phyloP scores from a whole-genome alignment of 2,797 vertebrate species.

The Sardinella longiceps region DNA sequence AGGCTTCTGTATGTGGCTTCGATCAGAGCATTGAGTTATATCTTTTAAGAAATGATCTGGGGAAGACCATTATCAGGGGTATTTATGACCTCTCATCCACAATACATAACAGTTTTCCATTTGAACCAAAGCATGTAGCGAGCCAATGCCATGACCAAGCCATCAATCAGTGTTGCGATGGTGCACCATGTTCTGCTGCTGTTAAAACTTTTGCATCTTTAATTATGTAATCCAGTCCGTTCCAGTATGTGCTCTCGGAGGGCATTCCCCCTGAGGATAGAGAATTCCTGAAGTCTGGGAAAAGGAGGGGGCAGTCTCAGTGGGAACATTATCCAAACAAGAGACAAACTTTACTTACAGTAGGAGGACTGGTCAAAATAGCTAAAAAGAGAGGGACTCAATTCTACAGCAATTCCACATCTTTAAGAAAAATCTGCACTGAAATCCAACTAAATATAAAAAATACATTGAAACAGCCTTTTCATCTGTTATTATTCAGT shows the following conservation, averaged over 20 bases:
- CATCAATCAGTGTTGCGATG: not conserved
- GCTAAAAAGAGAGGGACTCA: not conserved
- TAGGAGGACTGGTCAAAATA: not conserved
- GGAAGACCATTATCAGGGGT: not conserved
- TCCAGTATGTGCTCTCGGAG: slow-evolving; percentile 8
- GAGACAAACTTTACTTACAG: not conserved
- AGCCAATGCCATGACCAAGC: not conserved
- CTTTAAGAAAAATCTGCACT: not conserved
- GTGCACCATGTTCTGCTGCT: not conserved
- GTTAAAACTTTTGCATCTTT: not conserved
- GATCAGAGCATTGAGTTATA: not conserved
- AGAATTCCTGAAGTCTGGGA: slow-evolving; percentile 23
- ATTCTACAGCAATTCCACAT: not conserved
- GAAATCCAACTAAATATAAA: not conserved
- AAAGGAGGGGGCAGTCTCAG: slow-evolving; percentile 21
- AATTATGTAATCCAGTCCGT: not conserved
- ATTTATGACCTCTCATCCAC: not conserved
- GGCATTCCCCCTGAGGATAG: not conserved
- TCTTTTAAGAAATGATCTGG: not conserved
- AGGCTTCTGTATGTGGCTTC: too few species aligned
- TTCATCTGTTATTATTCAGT: not conserved
- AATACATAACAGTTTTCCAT: not conserved
- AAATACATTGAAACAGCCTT: not conserved
- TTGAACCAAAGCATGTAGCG: not conserved
- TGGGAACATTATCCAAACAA: not conserved